Conservation (phyloP, 1,140 invertebrate species). For the Eupeodes corollae region DNA sequence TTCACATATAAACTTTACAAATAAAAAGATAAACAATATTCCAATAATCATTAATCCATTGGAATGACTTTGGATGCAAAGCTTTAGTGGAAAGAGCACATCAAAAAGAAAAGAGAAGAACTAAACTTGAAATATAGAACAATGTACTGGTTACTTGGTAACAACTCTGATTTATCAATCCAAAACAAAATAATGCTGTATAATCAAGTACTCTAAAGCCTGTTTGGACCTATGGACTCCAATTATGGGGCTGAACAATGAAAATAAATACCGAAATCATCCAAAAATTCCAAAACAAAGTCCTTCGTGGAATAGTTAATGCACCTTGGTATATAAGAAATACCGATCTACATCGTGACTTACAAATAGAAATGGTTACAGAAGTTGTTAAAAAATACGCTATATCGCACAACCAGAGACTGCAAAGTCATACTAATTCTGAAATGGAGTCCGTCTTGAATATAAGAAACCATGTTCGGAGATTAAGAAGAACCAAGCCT, state of each 20-base stretch:
- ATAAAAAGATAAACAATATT: background rate
- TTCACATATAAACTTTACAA: conserved; percentile 16
- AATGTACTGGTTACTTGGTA: conserved; percentile 18
- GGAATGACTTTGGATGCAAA: conserved; percentile 19
- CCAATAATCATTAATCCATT: conserved; percentile 11
- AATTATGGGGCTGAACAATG: conserved; percentile 21
- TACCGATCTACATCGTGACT: too few species aligned
- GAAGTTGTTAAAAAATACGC: too few species aligned
- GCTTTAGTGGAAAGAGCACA: conserved; percentile 14
- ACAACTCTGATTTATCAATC: conserved; percentile 12
- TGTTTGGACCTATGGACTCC: conserved; percentile 25
- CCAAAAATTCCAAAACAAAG: conserved; percentile 34
- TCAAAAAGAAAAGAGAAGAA: conserved; percentile 9
- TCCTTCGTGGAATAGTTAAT: conserved; percentile 42
- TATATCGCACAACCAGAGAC: too few species aligned
- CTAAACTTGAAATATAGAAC: conserved; percentile 1
- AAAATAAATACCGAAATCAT: conserved; percentile 17
- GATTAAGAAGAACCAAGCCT: too few species aligned
- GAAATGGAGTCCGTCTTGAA: too few species aligned
- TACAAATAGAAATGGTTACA: too few species aligned
- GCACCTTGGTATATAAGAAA: too few species aligned
- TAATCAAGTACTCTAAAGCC: conserved; percentile 22
- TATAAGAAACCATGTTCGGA: too few species aligned
- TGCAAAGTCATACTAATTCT: too few species aligned
- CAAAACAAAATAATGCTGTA: conserved; percentile 25